Evolutionary conservation across 2,113 vertebrate genomes (phyloP), one percentile per base, ranked within the genome.

Genomic region (Beaufortia kweichowensis): DNA sequence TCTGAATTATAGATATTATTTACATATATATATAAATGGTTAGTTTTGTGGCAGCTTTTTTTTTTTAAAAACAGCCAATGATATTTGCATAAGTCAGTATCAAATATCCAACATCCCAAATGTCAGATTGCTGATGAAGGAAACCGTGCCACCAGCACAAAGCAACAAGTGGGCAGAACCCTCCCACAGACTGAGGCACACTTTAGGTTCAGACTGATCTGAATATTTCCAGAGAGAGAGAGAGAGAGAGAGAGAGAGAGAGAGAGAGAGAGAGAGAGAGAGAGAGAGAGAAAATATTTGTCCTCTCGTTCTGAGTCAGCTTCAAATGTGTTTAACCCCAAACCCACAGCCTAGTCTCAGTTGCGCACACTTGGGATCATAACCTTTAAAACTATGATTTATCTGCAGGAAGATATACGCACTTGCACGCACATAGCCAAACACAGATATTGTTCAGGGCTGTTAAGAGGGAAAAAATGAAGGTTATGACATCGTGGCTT

Each of bases 271-370:
- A 39, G 59, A 35, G 48, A 56, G 56, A 60, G 84, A 56, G 8
- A 26, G 82, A 39, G 35, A 39, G 35, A 39, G 31, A 5, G 2
- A n/a, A 78, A 72, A 72, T 41, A 84, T 91, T 89, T 90, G 90
- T 90, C 77, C 87, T 90, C 83, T 88, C 76, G 15, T 12, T 80
- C 78, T 92, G 87, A 91, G 66, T 92, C 90, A 89, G 85, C 88
- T 53, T 91, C 83, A 86, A 85, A 81, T 70, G 73, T 77, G 81
- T 75, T 28, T 84, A 77, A 82, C 77, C 81, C 81, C 67, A 82
- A 82, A 79, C 81, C 67, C 73, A 79, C 77, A 79, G 41, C 9
- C 8, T 33, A 73, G 75, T 82, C 53, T 82, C 76, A 64, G 73
- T 82, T 79, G 77, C 77, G 62, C 46, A 79, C 31, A 75, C 71